Conservation (phyloP, 2,113 vertebrate species). For the Fregetta grallaria region DNA sequence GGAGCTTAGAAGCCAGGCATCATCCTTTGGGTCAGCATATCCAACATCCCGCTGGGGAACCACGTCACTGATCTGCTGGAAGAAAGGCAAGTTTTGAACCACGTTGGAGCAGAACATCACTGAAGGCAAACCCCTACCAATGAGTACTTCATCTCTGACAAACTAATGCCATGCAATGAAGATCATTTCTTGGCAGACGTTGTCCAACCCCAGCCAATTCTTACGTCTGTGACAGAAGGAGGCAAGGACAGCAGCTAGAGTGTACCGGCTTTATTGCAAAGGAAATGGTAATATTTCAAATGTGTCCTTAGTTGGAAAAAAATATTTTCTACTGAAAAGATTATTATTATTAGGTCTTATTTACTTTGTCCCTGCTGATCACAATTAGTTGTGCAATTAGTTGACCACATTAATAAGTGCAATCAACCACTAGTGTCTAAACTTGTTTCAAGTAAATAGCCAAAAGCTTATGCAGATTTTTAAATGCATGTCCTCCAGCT, state of each 20-base stretch:
- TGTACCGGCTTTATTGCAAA: background rate
- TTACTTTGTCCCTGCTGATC: background rate
- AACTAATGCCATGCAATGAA: background rate
- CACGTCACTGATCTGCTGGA: constrained; percentile 12
- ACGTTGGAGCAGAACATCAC: background rate
- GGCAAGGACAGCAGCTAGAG: background rate
- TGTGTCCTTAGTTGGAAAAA: background rate
- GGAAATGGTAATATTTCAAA: background rate
- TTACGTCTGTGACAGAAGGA: background rate
- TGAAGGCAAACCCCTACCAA: background rate
- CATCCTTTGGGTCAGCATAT: background rate
- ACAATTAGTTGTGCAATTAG: background rate
- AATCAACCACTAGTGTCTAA: background rate
- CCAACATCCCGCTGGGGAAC: background rate
- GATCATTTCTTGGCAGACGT: background rate
- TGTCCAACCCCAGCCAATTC: background rate
- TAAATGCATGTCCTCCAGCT: background rate
- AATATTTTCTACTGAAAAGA: background rate
- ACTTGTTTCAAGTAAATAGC: background rate
- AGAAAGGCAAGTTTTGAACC: background rate
- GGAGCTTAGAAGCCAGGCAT: background rate
- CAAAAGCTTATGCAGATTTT: background rate
- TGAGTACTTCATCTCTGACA: background rate
- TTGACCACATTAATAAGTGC: background rate
- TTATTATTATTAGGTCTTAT: background rate